phyloP scores from a whole-genome alignment of 2,888 invertebrate genomes.

The Stenichneumon culpator region DNA sequence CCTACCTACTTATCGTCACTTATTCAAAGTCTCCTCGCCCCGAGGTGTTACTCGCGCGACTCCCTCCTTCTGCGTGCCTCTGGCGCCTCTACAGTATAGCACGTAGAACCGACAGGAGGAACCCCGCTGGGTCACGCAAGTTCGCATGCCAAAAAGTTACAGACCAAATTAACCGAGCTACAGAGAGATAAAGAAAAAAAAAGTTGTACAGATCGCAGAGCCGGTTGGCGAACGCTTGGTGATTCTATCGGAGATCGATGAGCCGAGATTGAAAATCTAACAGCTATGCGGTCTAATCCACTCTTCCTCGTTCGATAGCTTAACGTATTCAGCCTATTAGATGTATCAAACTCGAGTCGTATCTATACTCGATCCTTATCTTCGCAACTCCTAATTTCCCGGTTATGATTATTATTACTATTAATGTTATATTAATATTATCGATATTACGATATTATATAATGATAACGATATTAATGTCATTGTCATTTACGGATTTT shows the following conservation, averaged over 20 bases:
- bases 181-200: background rate
- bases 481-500: background rate
- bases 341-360: background rate
- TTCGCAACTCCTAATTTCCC: no score
- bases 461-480: no score
- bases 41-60: conserved; percentile 68
- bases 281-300: conserved; percentile 27
- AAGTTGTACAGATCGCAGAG: background rate
- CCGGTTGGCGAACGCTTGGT: background rate
- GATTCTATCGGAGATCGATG: conserved; percentile 27
- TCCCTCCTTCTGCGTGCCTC: conserved; percentile 15
- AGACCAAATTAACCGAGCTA: background rate
- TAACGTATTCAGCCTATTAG: conserved; percentile 17
- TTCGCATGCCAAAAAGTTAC: background rate
- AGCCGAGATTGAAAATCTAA: conserved; percentile 30
- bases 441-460: no score
- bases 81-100: background rate
- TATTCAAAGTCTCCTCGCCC: conserved; percentile 75
- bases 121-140: background rate
- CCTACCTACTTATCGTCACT: conserved; percentile 84
- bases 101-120: background rate
- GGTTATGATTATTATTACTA: background rate
- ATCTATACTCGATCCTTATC: background rate
- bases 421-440: background rate
- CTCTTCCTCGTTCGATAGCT: conserved; percentile 28